Conservation (phyloP, 2,888 invertebrate genomes). For the Hirtodrosophila duncani region DNA sequence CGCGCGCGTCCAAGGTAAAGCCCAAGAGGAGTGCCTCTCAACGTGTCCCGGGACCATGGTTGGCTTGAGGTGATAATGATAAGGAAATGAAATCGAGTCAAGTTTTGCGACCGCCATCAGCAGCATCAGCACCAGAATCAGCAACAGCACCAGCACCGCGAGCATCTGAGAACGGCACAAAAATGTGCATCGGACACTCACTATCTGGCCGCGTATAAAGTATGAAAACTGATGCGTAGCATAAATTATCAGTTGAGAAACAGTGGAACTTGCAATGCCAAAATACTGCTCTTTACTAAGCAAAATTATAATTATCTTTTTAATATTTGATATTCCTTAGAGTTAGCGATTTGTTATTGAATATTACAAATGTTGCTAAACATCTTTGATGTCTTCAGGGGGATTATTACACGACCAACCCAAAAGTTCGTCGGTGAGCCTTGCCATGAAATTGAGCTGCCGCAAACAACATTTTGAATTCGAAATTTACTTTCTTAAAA, state of each 20-base stretch:
- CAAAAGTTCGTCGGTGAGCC: too few species aligned
- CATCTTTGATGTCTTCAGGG: too few species aligned
- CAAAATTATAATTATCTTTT: too few species aligned
- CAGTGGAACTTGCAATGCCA: constrained; percentile 26
- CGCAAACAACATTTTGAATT: too few species aligned
- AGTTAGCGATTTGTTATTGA: too few species aligned
- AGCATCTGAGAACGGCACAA: constrained; percentile 17
- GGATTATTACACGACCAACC: too few species aligned
- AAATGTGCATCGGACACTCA: constrained; percentile 36
- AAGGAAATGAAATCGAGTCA: constrained; percentile 67
- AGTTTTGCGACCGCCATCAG: constrained; percentile 32
- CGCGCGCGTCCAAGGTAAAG: constrained; percentile 10
- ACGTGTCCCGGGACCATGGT: constrained; percentile 29
- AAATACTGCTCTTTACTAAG: not conserved
- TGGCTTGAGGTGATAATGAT: constrained; percentile 70
- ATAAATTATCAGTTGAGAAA: constrained; percentile 61
- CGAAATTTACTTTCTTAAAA: too few species aligned
- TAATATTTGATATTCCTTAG: too few species aligned
- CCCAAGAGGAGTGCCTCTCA: constrained; percentile 31
- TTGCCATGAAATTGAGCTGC: too few species aligned
- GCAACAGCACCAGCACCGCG: constrained; percentile 12
- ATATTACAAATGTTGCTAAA: too few species aligned
- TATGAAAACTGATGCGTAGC: constrained; percentile 65
- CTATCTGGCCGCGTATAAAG: constrained; percentile 63
- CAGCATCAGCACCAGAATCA: too few species aligned